Conservation (phyloP, 1,140 invertebrate genomes). For the Sycophaga agraensis region DNA sequence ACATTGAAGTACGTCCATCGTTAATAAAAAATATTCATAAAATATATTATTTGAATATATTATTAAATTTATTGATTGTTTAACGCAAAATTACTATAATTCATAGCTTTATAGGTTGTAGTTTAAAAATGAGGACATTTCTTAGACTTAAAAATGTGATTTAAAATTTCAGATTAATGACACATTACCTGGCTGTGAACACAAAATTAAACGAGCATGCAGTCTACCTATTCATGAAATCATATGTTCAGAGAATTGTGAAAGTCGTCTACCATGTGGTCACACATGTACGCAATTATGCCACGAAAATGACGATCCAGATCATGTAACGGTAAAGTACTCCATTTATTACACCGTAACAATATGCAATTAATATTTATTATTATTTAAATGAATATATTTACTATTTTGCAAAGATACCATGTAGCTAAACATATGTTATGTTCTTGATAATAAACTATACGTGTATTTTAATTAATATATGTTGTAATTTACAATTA, state of each 20-base stretch:
- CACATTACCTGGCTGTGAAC: neutral
- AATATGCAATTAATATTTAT: neutral
- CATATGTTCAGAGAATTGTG: neutral
- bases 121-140: neutral
- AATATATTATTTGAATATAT: no score
- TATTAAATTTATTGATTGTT: no score
- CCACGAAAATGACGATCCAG: slow-evolving; percentile 7
- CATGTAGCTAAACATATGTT: neutral
- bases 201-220: neutral
- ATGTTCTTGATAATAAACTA: neutral
- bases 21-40: no score
- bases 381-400: neutral
- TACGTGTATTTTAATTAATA: no score
- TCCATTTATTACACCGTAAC: no score
- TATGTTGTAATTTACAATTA: slow-evolving; percentile 3
- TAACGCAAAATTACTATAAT: slow-evolving; percentile 32
- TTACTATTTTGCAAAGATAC: neutral
- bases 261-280: slow-evolving; percentile 12
- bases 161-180: neutral
- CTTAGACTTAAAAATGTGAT: neutral
- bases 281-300: neutral
- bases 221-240: neutral
- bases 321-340: slow-evolving; percentile 6
- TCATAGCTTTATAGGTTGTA: neutral
- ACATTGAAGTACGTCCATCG: neutral